Percentiles rank a stretch among this genome's conserved stretches.
Evolutionary conservation across 2,797 vertebrate species (phyloP).

Genomic region (Neosalanx taihuensis): DNA sequence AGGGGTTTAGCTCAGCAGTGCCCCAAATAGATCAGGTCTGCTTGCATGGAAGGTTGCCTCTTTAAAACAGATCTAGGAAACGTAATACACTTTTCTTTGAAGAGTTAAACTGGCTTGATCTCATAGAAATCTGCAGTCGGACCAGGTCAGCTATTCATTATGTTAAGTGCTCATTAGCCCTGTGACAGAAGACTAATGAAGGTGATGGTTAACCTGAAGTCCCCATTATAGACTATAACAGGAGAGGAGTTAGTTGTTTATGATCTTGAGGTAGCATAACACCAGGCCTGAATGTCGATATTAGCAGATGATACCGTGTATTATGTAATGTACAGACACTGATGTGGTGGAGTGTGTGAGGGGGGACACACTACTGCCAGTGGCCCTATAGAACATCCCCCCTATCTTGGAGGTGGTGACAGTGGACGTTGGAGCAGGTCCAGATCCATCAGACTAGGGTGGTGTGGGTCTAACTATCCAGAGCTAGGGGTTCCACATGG

Average conservation of each 20-base stretch:
- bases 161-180: conserved; percentile 65
- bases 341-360: not conserved
- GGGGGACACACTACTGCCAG: not conserved
- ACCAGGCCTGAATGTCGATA: no score
- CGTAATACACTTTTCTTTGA: no score
- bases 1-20: no score
- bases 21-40: no score
- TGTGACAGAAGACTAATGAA: conserved; percentile 66
- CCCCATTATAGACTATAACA: no score
- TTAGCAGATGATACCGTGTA: not conserved
- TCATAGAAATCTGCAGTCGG: not conserved
- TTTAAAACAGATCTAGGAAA: no score
- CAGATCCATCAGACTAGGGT: conserved; percentile 21
- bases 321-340: not conserved
- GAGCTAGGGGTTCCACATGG: conserved; percentile 5
- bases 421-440: conserved; percentile 7
- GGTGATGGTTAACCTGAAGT: conserved; percentile 47
- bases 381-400: not conserved
- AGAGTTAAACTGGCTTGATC: no score
- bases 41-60: no score
- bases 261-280: conserved; percentile 18
- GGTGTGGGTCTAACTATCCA: no score
- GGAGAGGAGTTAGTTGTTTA: no score
- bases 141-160: conserved; percentile 39
- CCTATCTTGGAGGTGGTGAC: not conserved